Evolutionary conservation across 2,797 vertebrate species (phyloP).

Genomic region (Xiphorhynchus erythropygius): DNA sequence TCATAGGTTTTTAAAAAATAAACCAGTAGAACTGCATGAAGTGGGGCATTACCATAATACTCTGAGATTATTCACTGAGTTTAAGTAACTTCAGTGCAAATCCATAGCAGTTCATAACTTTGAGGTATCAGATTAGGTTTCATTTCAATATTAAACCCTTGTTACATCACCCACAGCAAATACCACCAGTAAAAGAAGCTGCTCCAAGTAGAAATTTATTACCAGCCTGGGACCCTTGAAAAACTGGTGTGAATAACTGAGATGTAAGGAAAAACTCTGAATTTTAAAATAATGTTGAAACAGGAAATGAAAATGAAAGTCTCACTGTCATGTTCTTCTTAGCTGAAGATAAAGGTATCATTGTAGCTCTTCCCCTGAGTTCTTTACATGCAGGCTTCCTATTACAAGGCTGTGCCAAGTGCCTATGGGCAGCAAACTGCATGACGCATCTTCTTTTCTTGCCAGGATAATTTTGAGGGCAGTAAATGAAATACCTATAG

Average conservation of each 20-base stretch:
- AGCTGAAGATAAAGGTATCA: not conserved
- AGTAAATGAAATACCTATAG: conserved; percentile 46
- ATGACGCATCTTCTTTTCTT: not conserved
- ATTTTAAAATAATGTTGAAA: not conserved
- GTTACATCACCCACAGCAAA: not conserved
- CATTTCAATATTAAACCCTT: not conserved
- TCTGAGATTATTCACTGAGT: not conserved
- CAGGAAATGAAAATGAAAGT: not conserved
- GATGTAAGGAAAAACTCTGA: not conserved
- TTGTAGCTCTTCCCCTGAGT: not conserved
- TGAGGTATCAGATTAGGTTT: not conserved
- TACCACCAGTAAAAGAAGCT: not conserved
- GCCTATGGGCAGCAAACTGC: not conserved
- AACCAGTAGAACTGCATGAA: not conserved
- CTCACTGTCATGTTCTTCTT: not conserved
- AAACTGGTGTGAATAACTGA: not conserved
- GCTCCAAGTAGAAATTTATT: not conserved
- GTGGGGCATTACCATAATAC: not conserved
- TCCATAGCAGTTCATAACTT: not conserved
- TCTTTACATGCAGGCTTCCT: not conserved
- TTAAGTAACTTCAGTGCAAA: not conserved
- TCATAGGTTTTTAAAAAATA: not conserved
- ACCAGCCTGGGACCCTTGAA: not conserved
- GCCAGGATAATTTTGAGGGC: not conserved
- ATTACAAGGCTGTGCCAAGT: not conserved